Base-by-base conservation (phyloP, 2,888 invertebrate species). In the Hetaerina titia region DNA sequence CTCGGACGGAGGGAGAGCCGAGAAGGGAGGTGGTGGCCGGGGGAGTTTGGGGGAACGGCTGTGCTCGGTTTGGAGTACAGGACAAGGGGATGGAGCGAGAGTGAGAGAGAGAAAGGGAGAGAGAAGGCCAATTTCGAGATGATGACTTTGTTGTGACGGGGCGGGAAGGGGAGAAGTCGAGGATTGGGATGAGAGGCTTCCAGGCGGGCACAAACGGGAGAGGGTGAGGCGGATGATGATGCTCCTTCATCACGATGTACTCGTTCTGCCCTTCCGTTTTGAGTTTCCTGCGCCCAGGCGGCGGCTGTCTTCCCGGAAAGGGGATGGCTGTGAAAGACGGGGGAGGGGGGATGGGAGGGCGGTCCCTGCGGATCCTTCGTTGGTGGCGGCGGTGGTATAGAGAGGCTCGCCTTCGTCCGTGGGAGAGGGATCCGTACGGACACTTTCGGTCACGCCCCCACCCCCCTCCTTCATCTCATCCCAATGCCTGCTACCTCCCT, bases 71-170 rank as follows among this genome's bases (percentile, higher is more conserved):
- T 89, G 89, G 88, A 13, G 89, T 45, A 88, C 2, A 22, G n/a
- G 57, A 22, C 58, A 9, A n/a, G 58, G 58, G 22, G 81, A 81
- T 81, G 7, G 13, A 31, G n/a, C 5, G 25, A 81, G 89, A 58
- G 89, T 31, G 31, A 58, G 63, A 31, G 88, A 90, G 64, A 19
- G 92, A 92, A 17, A 58, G 63, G 17, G 88, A 90, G 64, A 19
- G 92, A 92, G 92, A 56, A 69, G 69, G 22, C 92, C 92, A 92
- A 45, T 92, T 92, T 74, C 81, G 69, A 92, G 69, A 92, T 69
- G 92, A 92, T 64, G 69, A 69, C 64, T 69, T 92, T 92, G 92
- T 92, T 92, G 92, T 74, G 69, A 92, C 92, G 56, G 81, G 31
- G 31, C 22, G 69, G 19, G 64, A 63, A 9, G 64, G 64, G 64